Percentiles rank a stretch among this genome's conserved stretches.
Conservation (phyloP, 1,140 invertebrate species). For the Subanguina moxae region DNA sequence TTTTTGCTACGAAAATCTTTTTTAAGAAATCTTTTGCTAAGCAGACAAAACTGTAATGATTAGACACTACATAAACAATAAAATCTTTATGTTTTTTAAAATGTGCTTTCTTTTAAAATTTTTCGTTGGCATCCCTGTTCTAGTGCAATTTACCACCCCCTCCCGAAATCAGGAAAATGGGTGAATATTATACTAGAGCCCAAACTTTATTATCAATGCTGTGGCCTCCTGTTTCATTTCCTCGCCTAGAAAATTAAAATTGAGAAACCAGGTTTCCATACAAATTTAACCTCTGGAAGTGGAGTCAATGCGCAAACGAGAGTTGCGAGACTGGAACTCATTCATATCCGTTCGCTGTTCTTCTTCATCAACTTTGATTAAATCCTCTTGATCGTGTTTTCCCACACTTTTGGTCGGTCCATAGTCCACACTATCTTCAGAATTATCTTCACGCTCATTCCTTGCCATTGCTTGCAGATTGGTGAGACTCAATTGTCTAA, state of each 20-base stretch:
- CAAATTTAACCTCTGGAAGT: constrained; percentile 14
- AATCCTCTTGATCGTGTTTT: too few relatives aligned
- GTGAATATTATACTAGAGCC: too few relatives aligned
- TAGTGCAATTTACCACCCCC: neutral
- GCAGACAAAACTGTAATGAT: too few relatives aligned
- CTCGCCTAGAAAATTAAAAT: neutral
- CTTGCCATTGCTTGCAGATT: neutral
- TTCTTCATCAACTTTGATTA: neutral
- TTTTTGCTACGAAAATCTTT: too few relatives aligned
- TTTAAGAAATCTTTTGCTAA: too few relatives aligned
- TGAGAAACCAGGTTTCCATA: too few relatives aligned
- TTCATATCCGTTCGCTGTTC: neutral
- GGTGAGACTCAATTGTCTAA: neutral
- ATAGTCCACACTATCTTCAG: neutral
- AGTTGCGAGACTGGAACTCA: neutral
- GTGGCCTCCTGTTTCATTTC: constrained; percentile 18
- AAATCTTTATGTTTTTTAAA: too few relatives aligned
- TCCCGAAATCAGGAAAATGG: too few relatives aligned
- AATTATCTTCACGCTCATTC: neutral
- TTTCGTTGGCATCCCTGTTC: neutral
- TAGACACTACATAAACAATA: too few relatives aligned
- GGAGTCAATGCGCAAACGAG: constrained; percentile 22
- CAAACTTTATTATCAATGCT: constrained; percentile 16
- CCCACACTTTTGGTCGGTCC: neutral
- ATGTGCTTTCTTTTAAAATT: neutral